Percentiles rank a stretch among this genome's conserved stretches.
Conservation (phyloP, 2,113 vertebrate genomes). For the Myrmecobius fasciatus region DNA sequence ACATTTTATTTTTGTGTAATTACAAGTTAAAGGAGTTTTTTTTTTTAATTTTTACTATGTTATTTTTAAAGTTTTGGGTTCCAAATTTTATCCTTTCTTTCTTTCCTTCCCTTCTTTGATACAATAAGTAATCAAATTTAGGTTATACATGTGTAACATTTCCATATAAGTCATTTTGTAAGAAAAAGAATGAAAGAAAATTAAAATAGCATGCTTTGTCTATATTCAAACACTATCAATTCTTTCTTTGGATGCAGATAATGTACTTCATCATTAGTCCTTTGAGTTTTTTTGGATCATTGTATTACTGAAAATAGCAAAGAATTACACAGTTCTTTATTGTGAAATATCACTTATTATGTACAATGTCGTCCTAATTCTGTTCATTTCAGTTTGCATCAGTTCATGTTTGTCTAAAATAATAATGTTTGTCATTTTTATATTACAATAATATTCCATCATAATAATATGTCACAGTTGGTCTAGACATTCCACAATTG, state of each 20-base stretch:
- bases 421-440: background rate
- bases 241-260: background rate
- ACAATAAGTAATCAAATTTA: background rate
- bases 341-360: background rate
- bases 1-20: background rate
- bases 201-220: background rate
- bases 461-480: background rate
- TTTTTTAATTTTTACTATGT: too few species aligned
- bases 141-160: background rate
- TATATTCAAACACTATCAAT: background rate
- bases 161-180: background rate
- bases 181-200: background rate
- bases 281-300: background rate
- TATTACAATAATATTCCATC: background rate
- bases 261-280: background rate
- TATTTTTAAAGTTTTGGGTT: background rate
- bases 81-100: background rate
- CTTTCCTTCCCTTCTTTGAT: too few species aligned
- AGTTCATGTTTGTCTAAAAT: background rate
- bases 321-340: background rate
- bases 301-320: background rate
- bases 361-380: background rate
- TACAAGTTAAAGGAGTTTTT: background rate
- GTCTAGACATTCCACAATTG: background rate
- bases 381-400: background rate